Conservation (phyloP, 2,113 vertebrate species). For the Panthera leo region DNA sequence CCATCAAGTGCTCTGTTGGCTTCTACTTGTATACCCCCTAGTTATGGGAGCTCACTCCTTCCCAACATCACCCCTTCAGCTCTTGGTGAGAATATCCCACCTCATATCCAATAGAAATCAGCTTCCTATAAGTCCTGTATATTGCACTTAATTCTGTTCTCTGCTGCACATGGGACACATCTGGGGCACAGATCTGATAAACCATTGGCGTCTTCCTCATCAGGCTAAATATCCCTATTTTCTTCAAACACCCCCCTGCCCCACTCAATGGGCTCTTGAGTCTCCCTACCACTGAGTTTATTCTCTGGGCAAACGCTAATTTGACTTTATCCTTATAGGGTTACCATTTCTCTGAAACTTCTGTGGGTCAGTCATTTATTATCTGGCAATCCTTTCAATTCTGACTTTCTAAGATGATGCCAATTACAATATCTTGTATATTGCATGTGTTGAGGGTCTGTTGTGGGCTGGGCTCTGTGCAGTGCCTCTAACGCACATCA, state of each 20-base stretch:
- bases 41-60: neutral
- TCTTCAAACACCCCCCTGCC: neutral
- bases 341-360: neutral
- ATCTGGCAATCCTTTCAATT: neutral
- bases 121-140: neutral
- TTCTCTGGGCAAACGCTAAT: neutral
- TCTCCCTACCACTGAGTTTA: neutral
- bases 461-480: neutral
- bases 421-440: neutral
- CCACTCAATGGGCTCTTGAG: neutral
- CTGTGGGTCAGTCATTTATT: neutral
- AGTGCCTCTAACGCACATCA: fast-evolving
- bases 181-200: neutral
- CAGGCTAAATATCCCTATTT: neutral
- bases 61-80: neutral
- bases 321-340: neutral
- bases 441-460: neutral
- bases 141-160: neutral
- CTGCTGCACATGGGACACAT: neutral
- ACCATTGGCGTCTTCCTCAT: neutral
- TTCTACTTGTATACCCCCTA: neutral
- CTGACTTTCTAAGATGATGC: neutral
- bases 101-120: neutral
- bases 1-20: neutral
- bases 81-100: neutral